A percentile compares a stretch with the other conserved stretches of the same genome.
Conservation (phyloP, 2,888 invertebrate species). For the Temnothorax ravouxi region DNA sequence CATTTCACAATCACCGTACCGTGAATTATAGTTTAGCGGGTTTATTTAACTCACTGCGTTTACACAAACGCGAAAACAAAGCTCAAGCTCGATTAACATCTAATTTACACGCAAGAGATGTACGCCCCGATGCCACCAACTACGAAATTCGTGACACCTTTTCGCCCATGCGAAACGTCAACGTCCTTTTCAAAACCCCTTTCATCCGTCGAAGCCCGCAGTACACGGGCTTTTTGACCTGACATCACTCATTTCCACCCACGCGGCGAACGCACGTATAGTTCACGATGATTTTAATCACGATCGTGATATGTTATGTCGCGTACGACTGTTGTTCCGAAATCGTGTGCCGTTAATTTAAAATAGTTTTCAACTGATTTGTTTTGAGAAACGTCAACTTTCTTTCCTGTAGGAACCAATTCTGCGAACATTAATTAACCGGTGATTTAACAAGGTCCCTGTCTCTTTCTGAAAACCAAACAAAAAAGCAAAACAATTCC, state of each 20-base stretch:
- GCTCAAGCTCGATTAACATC: not conserved
- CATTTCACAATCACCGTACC: not conserved
- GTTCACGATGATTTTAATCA: not conserved
- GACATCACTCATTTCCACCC: conserved; percentile 19
- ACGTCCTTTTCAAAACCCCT: conserved; percentile 9
- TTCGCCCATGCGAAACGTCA: conserved; percentile 11
- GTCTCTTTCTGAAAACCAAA: not conserved
- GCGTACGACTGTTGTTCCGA: not conserved
- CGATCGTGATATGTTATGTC: not conserved
- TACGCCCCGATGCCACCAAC: not conserved
- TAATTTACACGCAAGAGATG: not conserved
- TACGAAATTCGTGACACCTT: not conserved
- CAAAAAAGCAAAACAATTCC: not conserved
- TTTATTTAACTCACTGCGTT: not conserved
- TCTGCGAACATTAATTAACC: conserved; percentile 7
- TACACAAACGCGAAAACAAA: not conserved
- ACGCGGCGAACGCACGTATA: not conserved
- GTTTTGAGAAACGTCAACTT: not conserved
- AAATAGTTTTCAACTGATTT: not conserved
- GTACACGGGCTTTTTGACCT: conserved; percentile 25
- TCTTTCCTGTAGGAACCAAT: not conserved
- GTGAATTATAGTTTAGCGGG: not conserved
- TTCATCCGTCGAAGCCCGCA: not conserved
- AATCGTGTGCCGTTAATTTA: not conserved
- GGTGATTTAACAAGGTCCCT: too few relatives aligned